These are phyloP conservation scores for Morone saxatilis DNA, from an alignment of 2,113 vertebrate species.

Conservation along the genomic window DNA sequence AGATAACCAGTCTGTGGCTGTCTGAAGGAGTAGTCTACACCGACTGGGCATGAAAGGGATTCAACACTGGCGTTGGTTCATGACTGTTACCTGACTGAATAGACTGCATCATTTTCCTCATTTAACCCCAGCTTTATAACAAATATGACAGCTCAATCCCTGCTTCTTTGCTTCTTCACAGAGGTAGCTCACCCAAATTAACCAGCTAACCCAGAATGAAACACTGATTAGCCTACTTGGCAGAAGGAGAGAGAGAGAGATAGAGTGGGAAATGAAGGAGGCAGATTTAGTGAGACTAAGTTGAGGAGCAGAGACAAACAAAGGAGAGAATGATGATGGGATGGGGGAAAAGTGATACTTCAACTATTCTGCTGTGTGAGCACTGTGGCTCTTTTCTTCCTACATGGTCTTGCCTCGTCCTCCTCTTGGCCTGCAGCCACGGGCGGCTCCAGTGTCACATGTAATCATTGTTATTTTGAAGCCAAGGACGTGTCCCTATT, in stretches of 20 bases:
- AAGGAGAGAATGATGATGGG: constrained; percentile 23
- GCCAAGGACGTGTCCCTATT: constrained; percentile 60
- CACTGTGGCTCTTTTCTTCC: constrained; percentile 33
- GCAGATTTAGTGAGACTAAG: constrained; percentile 26
- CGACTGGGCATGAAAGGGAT: constrained; percentile 35
- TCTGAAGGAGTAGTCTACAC: constrained; percentile 44
- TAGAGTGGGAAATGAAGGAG: constrained; percentile 3
- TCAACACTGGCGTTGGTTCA: constrained; percentile 31
- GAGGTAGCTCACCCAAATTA: constrained; percentile 21
- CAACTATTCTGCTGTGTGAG: constrained; percentile 43
- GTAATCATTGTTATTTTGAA: constrained; percentile 60
- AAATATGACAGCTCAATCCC: constrained; percentile 3
- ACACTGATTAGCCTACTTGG: constrained; percentile 34
- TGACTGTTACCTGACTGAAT: constrained; percentile 47
- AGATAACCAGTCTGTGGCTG: constrained; percentile 54
- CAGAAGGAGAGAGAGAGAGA: constrained; percentile 20
- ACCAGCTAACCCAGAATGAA: constrained; percentile 45
- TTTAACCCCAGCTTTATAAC: constrained; percentile 34
- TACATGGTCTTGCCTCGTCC: constrained; percentile 30
- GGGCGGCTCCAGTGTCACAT: constrained; percentile 56
- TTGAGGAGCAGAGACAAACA: not conserved
- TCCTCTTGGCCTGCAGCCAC: constrained; percentile 55
- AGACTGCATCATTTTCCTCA: constrained; percentile 4
- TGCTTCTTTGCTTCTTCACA: not conserved
- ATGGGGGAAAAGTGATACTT: constrained; percentile 39